Evolutionary conservation across 2,888 invertebrate genomes (phyloP), one percentile per base, ranked within the genome.

Genomic region (Zygaena filipendulae): DNA sequence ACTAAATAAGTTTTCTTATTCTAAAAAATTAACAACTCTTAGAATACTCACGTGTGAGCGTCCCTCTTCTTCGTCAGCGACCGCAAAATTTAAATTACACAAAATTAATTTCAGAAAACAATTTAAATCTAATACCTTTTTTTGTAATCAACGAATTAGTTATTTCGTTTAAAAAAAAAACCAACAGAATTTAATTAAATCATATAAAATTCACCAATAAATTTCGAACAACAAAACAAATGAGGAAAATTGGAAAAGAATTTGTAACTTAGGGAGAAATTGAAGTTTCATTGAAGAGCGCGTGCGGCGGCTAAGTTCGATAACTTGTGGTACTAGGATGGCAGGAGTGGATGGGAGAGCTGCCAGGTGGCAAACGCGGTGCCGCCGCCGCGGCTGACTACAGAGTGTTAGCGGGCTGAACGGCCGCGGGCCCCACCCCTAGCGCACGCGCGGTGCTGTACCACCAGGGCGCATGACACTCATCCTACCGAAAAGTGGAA

Each of bases 401-500:
- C 63, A 60, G 68, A 79, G 48, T 81, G 77, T 40, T 44, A 63
- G 68, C 68, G 70, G 74, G 77, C 63, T 51, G 72, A 56, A 59
- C 63, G 42, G 55, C 46, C 35, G 31, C 49, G 59, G 72, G 74
- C 70, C 63, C 75, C 75, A 72, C 79, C 79, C 79, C 74, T 70
- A 50, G 63, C 71, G 75, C 70, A 64, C 27, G 75, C 79, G 74
- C 62, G 43, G 39, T 55, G 35, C 38, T 27, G 39, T 30, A 27
- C 39, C 46, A 21, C 54, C 55, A 60, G 36, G 45, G 74, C 77
- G 77, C 79, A 77, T 72, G 79, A 64, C 67, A 67, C 59, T 67
- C 72, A 66, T 69, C 77, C 77, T 70, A 74, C 75, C 59, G 59
- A 67, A 71, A 77, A 74, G 63, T 75, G 60, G 67, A 75, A 75